Evolutionary conservation across 2,888 invertebrate genomes (phyloP).

Genomic region (Tenthredo distinguenda): DNA sequence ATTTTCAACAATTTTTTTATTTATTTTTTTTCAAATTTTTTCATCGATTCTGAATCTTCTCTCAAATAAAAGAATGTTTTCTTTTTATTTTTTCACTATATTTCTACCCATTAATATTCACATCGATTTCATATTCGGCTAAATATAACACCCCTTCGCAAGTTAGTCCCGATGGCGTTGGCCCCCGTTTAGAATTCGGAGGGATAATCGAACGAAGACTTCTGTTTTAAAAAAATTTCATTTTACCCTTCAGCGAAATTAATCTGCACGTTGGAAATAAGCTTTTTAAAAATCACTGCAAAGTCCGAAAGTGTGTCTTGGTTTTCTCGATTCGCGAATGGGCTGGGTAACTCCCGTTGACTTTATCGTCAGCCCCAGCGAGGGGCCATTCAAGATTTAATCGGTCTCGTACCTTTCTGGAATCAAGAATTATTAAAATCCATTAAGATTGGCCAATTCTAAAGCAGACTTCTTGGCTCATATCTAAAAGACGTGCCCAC

Average conservation of each 20-base stretch:
- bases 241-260: neutral
- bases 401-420: conserved; percentile 26
- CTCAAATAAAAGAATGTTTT: neutral
- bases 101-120: neutral
- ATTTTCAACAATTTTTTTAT: neutral
- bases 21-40: neutral
- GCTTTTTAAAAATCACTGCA: conserved; percentile 15
- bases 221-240: neutral
- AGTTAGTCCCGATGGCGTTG: neutral
- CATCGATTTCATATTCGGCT: neutral
- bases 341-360: neutral
- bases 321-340: neutral
- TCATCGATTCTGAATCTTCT: neutral
- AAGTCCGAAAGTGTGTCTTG: neutral
- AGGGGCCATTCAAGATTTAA: conserved; percentile 31
- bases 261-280: neutral
- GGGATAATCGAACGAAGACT: neutral
- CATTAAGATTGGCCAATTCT: conserved; percentile 36
- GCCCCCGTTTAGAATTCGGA: neutral
- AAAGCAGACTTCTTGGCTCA: neutral
- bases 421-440: conserved; percentile 47
- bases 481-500: conserved; percentile 3
- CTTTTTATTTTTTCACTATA: neutral
- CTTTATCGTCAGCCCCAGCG: neutral
- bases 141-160: neutral